A percentile compares a stretch with the other conserved stretches of the same genome.
phyloP scores from a whole-genome alignment of 2,113 vertebrate species.

The Noturus placidus region DNA sequence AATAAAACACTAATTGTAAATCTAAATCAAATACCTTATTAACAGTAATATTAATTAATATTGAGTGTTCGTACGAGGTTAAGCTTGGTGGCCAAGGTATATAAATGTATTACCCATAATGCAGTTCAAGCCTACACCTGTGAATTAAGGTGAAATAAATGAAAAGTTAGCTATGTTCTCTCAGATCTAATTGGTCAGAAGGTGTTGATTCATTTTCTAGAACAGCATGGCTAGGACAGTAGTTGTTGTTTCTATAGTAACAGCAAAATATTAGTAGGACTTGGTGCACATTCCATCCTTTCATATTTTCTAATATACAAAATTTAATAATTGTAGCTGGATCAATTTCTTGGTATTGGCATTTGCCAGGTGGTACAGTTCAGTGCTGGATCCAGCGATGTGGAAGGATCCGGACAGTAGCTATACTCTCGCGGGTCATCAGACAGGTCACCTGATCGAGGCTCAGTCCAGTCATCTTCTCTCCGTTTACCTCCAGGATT shows the following conservation, averaged over 20 bases:
- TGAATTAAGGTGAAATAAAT: neutral
- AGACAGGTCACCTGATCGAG: constrained; percentile 78
- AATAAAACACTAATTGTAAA: neutral
- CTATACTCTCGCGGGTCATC: constrained; percentile 75
- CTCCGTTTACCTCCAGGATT: constrained; percentile 89
- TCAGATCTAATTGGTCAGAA: neutral
- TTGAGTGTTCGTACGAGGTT: neutral
- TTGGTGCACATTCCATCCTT: neutral
- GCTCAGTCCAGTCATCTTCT: constrained; percentile 80
- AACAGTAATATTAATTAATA: neutral
- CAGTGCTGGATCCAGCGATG: constrained; percentile 76
- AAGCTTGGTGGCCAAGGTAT: neutral
- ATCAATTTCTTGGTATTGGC: neutral
- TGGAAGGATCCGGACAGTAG: constrained; percentile 81
- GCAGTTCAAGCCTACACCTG: neutral
- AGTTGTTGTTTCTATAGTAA: neutral
- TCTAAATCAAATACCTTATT: neutral
- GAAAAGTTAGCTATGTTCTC: neutral
- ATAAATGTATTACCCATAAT: neutral
- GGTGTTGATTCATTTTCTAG: neutral
- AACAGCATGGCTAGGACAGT: neutral
- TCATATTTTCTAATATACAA: neutral
- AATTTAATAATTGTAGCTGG: neutral
- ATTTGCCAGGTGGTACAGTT: neutral
- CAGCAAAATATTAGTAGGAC: neutral